Evolutionary conservation across 2,797 vertebrate species (phyloP), one percentile per base, ranked within the genome.

Genomic region (Girardinus metallicus): DNA sequence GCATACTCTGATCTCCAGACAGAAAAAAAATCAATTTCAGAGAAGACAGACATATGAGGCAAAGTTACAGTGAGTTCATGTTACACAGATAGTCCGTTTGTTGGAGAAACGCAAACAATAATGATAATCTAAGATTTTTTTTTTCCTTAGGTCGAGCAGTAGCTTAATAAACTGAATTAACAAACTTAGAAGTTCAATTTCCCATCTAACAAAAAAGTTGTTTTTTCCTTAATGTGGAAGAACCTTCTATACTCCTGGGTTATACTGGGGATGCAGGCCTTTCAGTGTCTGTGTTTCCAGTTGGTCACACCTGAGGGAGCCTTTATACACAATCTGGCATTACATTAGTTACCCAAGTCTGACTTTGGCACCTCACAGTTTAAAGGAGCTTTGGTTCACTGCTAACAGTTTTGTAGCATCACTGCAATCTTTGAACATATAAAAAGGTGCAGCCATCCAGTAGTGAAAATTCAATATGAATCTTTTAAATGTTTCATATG

Each of bases 1-100:
- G 73, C 88, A 78, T 57, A 36, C 82, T 88, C 83, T 88, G 85
- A 90, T 92, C 86, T 87, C 83, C 74, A 83, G 89, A 86, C 83
- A 86, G 87, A 90, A 78, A 86, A 86, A 62, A 90, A 92, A 92
- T 92, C 89, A 89, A 92, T 92, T 88, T 87, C 83, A 80, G 81
- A 82, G 88, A 62, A 89, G 80, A 80, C 72, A 26, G 47, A 11
- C 55, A 81, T 87, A 79, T 81, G 6, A 80, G 83, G 62, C 29
- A 70, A 75, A 83, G 66, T 86, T 87, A 84, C 75, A 84, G 74
- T 80, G 43, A 0, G 7, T 72, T 71, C 76, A 31, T 31, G 64
- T 57, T 8, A 80, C 75, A 60, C n/a, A 64, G 39, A 62, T 72
- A 74, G 81, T 66, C 34, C 77, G 55, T 80, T 75, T n/a, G 31